These are phyloP conservation scores for Fistularia tabacaria DNA, from an alignment of 2,797 vertebrate genomes.

Conservation along the genomic window DNA sequence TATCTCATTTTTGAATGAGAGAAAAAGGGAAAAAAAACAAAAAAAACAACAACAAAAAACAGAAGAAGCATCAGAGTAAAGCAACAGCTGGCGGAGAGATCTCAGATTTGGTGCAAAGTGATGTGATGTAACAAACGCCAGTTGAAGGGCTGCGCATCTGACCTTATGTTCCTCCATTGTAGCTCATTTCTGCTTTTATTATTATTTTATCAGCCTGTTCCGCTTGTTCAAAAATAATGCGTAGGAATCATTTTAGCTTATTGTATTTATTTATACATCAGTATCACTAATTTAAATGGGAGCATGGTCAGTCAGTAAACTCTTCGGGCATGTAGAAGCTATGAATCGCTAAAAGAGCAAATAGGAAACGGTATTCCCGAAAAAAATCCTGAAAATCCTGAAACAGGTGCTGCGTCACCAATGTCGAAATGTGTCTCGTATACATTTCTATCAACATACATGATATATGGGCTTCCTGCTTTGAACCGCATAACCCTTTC, in stretches of 20 bases:
- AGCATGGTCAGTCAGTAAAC: too few species aligned
- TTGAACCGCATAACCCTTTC: background rate
- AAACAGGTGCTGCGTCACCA: background rate
- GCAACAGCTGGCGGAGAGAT: slow-evolving; percentile 24
- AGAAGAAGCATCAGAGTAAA: slow-evolving; percentile 10
- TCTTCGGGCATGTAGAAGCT: too few species aligned
- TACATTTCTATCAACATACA: background rate
- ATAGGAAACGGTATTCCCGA: too few species aligned
- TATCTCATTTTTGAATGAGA: slow-evolving; percentile 12
- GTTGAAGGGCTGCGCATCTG: slow-evolving; percentile 14
- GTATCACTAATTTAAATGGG: too few species aligned
- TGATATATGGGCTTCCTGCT: background rate
- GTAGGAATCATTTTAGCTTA: background rate
- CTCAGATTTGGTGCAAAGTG: slow-evolving; percentile 13
- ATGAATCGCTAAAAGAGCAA: too few species aligned
- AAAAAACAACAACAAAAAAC: slow-evolving; percentile 6
- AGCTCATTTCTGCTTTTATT: slow-evolving; percentile 6
- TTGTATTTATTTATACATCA: background rate
- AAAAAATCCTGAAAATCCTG: too few species aligned
- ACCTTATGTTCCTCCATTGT: slow-evolving; percentile 13
- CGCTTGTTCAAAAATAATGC: background rate
- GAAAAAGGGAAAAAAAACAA: background rate
- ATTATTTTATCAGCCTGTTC: background rate
- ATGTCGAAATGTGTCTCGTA: slow-evolving; percentile 3
- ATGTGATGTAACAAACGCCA: slow-evolving; percentile 14